A percentile compares a stretch with the other conserved stretches of the same genome.
Conservation (phyloP, 1,140 invertebrate genomes). For the Achatina immaculata region DNA sequence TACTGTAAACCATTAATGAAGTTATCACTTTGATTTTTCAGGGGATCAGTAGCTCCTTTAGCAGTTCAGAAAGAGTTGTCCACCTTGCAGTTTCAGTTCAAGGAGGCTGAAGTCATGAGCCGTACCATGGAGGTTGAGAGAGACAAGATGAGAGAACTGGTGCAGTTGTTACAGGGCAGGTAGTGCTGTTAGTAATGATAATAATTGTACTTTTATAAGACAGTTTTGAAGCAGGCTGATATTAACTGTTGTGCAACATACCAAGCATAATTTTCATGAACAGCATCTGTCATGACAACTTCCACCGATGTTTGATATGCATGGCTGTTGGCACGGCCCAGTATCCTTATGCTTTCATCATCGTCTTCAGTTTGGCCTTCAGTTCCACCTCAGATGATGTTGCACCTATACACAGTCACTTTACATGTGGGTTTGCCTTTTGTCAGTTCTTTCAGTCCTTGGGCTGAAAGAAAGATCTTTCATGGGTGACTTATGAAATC, state of each 20-base stretch:
- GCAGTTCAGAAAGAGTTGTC: conserved; percentile 26
- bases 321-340: not conserved
- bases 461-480: no score
- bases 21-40: not conserved
- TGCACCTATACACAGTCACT: no score
- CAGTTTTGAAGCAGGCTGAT: no score
- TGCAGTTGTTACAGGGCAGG: conserved; percentile 65
- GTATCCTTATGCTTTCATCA: not conserved
- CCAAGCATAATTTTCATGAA: not conserved
- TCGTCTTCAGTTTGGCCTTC: not conserved
- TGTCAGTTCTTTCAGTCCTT: no score
- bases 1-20: no score
- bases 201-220: not conserved
- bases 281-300: not conserved
- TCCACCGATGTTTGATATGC: not conserved
- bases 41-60: not conserved
- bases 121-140: conserved; percentile 65
- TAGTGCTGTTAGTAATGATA: conserved; percentile 26
- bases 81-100: conserved; percentile 60
- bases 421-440: no score
- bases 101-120: conserved; percentile 61
- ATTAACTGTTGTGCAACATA: no score
- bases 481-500: no score
- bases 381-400: no score
- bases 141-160: conserved; percentile 66